Conservation (phyloP, 2,113 vertebrate genomes). For the Tyto alba region DNA sequence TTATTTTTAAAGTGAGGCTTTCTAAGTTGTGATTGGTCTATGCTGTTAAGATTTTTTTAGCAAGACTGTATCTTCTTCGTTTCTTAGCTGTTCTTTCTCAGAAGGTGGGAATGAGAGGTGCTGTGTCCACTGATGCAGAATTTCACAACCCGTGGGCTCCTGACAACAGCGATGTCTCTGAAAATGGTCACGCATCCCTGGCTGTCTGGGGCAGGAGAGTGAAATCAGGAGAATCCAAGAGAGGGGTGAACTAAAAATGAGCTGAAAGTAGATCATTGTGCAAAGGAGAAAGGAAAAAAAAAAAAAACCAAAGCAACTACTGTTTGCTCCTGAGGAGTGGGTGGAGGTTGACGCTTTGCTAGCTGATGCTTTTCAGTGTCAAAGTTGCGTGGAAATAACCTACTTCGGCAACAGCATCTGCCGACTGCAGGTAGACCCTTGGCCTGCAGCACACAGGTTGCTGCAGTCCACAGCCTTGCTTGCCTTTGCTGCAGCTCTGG, state of each 20-base stretch:
- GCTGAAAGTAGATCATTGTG: neutral
- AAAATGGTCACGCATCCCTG: accelerated
- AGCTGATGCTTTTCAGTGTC: neutral
- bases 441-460: neutral
- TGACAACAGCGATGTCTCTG: neutral
- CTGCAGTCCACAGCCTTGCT: neutral
- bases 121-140: neutral
- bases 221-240: neutral
- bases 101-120: neutral
- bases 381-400: neutral
- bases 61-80: neutral
- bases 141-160: neutral
- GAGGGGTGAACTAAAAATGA: neutral
- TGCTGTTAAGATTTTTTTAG: neutral
- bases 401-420: neutral
- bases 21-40: neutral
- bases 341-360: neutral
- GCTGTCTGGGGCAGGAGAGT: neutral
- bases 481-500: neutral
- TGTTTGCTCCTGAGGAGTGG: neutral
- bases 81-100: neutral
- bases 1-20: neutral
- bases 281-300: neutral
- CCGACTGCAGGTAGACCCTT: neutral
- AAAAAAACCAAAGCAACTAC: neutral